Conservation (phyloP, 2,888 invertebrate genomes). For the Drosophila algonquin region DNA sequence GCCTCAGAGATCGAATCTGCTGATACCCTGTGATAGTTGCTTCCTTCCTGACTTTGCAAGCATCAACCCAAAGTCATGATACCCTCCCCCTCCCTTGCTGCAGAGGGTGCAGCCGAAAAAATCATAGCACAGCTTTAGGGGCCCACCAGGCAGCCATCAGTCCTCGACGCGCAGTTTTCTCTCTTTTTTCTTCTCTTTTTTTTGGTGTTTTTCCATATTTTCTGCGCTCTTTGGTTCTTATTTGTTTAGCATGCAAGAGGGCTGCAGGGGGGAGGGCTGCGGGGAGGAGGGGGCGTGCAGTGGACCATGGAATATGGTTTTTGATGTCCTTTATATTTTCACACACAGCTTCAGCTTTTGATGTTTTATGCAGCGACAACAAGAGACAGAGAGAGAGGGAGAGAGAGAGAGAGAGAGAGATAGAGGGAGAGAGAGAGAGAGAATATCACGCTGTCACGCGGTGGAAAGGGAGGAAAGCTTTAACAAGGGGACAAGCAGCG, state of each 20-base stretch:
- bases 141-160: slow-evolving; percentile 19
- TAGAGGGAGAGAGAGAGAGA: not conserved
- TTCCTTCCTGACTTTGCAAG: not conserved
- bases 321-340: slow-evolving; percentile 40
- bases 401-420: too few relatives aligned
- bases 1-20: not conserved
- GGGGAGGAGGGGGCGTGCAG: not conserved
- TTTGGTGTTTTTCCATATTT: slow-evolving; percentile 22
- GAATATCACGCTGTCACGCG: slow-evolving; percentile 13
- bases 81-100: not conserved
- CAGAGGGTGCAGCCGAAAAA: slow-evolving; percentile 40
- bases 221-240: slow-evolving; percentile 43
- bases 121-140: slow-evolving; percentile 61
- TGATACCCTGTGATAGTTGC: not conserved
- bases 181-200: not conserved
- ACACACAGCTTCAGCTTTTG: slow-evolving; percentile 62
- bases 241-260: slow-evolving; percentile 61
- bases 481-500: not conserved
- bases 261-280: not conserved
- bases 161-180: slow-evolving; percentile 31
- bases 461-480: slow-evolving; percentile 8
- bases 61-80: not conserved
- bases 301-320: slow-evolving; percentile 16
- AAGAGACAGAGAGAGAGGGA: not conserved
- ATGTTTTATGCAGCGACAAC: slow-evolving; percentile 71